A percentile compares a stretch with the other conserved stretches of the same genome.
phyloP scores from a whole-genome alignment of 1,140 invertebrate genomes.

The Microplitis mediator region DNA sequence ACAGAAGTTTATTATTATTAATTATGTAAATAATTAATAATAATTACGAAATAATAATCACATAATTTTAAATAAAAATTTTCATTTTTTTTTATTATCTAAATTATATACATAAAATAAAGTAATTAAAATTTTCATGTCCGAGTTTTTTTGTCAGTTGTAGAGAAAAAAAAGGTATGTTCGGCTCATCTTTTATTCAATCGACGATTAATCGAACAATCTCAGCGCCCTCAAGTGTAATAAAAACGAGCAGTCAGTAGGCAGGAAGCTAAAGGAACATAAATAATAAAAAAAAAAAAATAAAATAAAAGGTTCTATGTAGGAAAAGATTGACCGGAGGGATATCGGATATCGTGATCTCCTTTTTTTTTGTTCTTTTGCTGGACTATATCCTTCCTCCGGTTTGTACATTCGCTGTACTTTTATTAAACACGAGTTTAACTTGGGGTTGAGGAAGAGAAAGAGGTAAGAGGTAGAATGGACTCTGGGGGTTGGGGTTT shows the following conservation, averaged over 20 bases:
- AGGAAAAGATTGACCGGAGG: not conserved
- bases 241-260: not conserved
- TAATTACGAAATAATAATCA: slow-evolving; percentile 8
- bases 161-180: not conserved
- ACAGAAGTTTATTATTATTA: not conserved
- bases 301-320: not conserved
- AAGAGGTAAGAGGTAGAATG: not conserved
- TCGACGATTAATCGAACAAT: slow-evolving; percentile 49
- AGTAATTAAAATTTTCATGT: not conserved
- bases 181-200: slow-evolving; percentile 60
- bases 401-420: slow-evolving; percentile 2
- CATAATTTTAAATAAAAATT: not conserved
- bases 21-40: not conserved
- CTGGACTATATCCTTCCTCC: not conserved
- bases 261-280: not conserved
- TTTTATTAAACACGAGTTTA: slow-evolving; percentile 14
- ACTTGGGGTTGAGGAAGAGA: slow-evolving; percentile 26
- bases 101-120: not conserved
- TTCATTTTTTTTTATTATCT: not conserved
- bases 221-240: slow-evolving; percentile 34
- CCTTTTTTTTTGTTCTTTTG: not conserved
- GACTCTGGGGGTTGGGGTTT: not conserved
- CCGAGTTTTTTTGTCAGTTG: not conserved
- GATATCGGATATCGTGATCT: slow-evolving; percentile 20
- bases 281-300: slow-evolving; percentile 1